Evolutionary conservation across 35 echinoderm and acorn worm genomes (phyloP).

Genomic region (Diadema setosum): DNA sequence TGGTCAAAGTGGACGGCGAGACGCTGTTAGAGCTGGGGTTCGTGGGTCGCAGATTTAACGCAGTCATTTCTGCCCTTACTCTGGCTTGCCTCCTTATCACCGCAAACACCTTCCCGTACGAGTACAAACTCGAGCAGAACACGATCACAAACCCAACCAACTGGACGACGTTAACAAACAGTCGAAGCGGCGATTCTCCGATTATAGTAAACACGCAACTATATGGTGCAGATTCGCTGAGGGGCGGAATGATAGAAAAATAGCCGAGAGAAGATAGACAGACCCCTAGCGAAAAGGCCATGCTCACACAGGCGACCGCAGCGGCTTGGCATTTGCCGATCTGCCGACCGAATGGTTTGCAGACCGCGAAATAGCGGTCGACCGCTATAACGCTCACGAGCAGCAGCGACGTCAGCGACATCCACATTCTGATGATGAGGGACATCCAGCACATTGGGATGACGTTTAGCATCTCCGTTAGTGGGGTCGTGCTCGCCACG

Average conservation of each 20-base stretch:
- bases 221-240: too few species aligned
- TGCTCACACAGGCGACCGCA: not conserved
- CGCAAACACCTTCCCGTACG: not conserved
- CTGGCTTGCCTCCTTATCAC: not conserved
- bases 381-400: not conserved
- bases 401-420: not conserved
- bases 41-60: not conserved
- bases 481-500: not conserved
- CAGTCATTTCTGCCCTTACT: not conserved
- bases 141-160: not conserved
- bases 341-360: not conserved
- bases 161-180: not conserved
- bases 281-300: not conserved
- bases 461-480: not conserved
- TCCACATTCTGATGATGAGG: not conserved
- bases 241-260: too few species aligned
- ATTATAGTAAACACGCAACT: too few species aligned
- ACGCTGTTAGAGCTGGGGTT: not conserved
- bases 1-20: not conserved
- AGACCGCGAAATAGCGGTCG: not conserved
- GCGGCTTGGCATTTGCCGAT: not conserved
- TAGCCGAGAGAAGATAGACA: not conserved
- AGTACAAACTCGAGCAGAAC: not conserved
- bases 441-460: not conserved
- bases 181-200: not conserved